A percentile compares a stretch with the other conserved stretches of the same genome.
phyloP scores from a whole-genome alignment of 2,888 invertebrate species.

The Metallyticus violacea region DNA sequence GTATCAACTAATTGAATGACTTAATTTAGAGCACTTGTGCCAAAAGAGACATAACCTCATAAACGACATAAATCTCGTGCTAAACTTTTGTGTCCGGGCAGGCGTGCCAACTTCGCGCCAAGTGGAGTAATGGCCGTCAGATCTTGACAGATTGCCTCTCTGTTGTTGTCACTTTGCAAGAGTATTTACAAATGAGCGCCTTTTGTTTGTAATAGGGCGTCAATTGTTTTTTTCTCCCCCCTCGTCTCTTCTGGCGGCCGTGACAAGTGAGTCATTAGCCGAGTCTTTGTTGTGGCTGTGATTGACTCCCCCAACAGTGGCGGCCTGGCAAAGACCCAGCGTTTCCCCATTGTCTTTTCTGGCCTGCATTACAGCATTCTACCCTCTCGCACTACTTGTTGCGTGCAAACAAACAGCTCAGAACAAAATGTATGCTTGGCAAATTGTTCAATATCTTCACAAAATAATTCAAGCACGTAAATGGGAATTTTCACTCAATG shows the following conservation, averaged over 20 bases:
- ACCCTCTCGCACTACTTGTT: background rate
- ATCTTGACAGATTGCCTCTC: conserved; percentile 3
- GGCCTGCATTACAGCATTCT: background rate
- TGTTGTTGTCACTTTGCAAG: background rate
- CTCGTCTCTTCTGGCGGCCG: background rate
- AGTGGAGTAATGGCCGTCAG: background rate
- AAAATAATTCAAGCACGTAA: no score
- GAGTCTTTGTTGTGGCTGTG: background rate
- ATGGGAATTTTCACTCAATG: no score
- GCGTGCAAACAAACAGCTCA: background rate
- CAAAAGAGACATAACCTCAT: background rate
- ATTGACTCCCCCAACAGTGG: conserved; percentile 1
- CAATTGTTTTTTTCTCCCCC: conserved; percentile 4
- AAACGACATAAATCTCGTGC: background rate
- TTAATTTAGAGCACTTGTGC: background rate
- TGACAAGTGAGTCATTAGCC: conserved; percentile 22
- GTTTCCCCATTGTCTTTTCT: background rate
- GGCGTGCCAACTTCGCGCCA: background rate
- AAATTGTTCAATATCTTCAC: background rate
- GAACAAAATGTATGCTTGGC: background rate
- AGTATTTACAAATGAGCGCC: conserved; percentile 10
- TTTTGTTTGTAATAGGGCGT: conserved; percentile 8
- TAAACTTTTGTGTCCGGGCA: background rate
- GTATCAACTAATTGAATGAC: background rate
- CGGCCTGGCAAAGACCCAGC: background rate